Evolutionary conservation across 2,888 invertebrate genomes (phyloP).

Genomic region (Polylopha cassiicola): DNA sequence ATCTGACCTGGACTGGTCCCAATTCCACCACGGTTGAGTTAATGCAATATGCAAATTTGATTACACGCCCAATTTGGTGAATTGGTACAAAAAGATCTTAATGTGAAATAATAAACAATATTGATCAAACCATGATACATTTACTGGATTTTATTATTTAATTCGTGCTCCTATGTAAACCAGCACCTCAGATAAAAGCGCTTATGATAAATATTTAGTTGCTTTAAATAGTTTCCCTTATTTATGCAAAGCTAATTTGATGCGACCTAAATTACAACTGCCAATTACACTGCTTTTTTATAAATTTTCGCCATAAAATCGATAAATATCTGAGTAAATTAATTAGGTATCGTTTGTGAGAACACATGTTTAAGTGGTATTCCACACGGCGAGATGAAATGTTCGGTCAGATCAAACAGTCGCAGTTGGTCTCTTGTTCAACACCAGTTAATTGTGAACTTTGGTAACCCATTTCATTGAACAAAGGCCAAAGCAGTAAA

Average conservation of each 20-base stretch:
- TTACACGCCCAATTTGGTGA: conserved; percentile 31
- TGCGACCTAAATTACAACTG: conserved; percentile 29
- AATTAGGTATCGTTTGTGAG: conserved; percentile 56
- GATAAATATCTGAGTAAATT: conserved; percentile 73
- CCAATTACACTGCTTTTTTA: conserved; percentile 61
- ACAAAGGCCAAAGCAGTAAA: too few species aligned
- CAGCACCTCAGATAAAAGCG: too few species aligned
- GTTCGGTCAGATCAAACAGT: conserved; percentile 59
- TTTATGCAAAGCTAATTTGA: too few species aligned
- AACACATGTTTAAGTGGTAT: conserved; percentile 65
- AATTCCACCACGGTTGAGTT: conserved; percentile 36
- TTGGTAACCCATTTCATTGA: too few species aligned
- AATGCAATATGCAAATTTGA: conserved; percentile 35
- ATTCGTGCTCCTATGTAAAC: too few species aligned
- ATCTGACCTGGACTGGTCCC: conserved; percentile 38
- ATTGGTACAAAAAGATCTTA: conserved; percentile 37
- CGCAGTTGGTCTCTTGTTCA: conserved; percentile 18
- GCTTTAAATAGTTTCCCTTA: too few species aligned
- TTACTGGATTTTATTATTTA: too few species aligned
- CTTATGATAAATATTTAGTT: too few species aligned
- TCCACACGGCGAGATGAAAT: conserved; percentile 46
- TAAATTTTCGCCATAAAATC: conserved; percentile 64
- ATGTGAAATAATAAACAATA: too few species aligned
- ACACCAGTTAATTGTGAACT: conserved; percentile 1
- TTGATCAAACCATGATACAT: too few species aligned